These are phyloP conservation scores for Rhea americana DNA, from an alignment of 2,113 vertebrate genomes.

Conservation along the genomic window DNA sequence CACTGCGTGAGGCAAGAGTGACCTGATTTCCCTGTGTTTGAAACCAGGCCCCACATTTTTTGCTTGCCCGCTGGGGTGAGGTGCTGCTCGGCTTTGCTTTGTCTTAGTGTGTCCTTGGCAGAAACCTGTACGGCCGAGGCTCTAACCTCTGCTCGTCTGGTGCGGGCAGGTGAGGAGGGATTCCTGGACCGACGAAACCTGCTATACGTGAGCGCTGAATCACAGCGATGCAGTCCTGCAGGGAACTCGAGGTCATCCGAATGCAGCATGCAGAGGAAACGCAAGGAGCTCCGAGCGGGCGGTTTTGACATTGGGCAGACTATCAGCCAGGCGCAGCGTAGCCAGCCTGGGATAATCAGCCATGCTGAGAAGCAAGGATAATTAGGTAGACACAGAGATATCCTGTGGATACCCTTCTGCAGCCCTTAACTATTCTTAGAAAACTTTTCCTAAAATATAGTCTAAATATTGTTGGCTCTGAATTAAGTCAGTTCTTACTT, in stretches of 20 bases:
- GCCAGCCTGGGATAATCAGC: constrained; percentile 30
- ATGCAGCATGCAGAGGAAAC: background rate
- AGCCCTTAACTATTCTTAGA: constrained; percentile 9
- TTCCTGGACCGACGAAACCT: fast-evolving
- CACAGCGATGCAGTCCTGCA: background rate
- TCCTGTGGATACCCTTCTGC: constrained; percentile 50
- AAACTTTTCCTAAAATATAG: background rate
- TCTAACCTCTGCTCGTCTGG: fast-evolving
- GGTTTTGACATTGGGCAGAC: background rate
- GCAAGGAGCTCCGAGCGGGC: background rate
- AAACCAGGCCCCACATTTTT: background rate
- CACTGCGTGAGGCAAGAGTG: background rate
- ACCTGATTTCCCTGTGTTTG: background rate
- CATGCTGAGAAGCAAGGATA: constrained; percentile 16
- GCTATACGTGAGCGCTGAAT: background rate
- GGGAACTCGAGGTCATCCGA: background rate
- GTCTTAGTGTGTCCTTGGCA: background rate
- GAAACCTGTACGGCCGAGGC: background rate
- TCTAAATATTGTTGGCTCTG: background rate
- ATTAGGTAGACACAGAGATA: constrained; percentile 33
- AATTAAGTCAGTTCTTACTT: background rate
- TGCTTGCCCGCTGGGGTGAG: background rate
- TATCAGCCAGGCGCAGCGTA: background rate
- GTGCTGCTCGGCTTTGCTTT: background rate
- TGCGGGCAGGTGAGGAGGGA: fast-evolving